Base-by-base conservation (phyloP, 1,140 invertebrate genomes). In the Popillia japonica region DNA sequence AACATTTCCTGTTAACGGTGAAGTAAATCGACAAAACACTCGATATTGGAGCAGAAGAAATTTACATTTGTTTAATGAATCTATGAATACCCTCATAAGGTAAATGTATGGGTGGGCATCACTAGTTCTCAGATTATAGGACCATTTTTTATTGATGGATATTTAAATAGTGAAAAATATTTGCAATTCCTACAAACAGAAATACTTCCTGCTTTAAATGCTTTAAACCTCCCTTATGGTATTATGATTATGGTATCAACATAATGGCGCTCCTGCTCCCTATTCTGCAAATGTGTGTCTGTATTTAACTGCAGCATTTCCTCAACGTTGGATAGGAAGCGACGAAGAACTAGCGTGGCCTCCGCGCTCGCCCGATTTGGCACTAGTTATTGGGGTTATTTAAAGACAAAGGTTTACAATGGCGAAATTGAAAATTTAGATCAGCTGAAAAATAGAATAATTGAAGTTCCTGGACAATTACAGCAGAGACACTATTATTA, bases 361-460 rank as follows among this genome's bases (percentile, higher is more conserved):
- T 44, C 76, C 84, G 77, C 55, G 82, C 17, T 84, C 80, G 40
- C 83, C 84, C 7, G 84, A 86, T 80, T 75, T 86, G 40, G 83
- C 77, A 44, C 74, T 78, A 59, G 41, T 79, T 55, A 85, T 77
- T 79, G 83, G 17, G 41, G 41, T 42, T 42, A 42, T 42, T 42
- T 42, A 42, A 42, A n/a, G n/a, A n/a, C n/a, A n/a, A n/a, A n/a
- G n/a, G n/a, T n/a, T n/a, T n/a, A n/a, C n/a, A n/a, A n/a, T n/a
- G n/a, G n/a, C n/a, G n/a, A n/a, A n/a, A n/a, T n/a, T n/a, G n/a
- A n/a, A n/a, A n/a, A n/a, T n/a, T 42, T 10, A 42, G 10, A 10
- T n/a, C n/a, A n/a, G n/a, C n/a, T n/a, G n/a, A n/a, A n/a, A n/a
- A 42, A 42, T 42, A 42, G 10, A 42, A 42, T 10, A 42, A 10